Evolutionary conservation across 1,140 invertebrate species (phyloP).

Genomic region (Drosophila miranda): DNA sequence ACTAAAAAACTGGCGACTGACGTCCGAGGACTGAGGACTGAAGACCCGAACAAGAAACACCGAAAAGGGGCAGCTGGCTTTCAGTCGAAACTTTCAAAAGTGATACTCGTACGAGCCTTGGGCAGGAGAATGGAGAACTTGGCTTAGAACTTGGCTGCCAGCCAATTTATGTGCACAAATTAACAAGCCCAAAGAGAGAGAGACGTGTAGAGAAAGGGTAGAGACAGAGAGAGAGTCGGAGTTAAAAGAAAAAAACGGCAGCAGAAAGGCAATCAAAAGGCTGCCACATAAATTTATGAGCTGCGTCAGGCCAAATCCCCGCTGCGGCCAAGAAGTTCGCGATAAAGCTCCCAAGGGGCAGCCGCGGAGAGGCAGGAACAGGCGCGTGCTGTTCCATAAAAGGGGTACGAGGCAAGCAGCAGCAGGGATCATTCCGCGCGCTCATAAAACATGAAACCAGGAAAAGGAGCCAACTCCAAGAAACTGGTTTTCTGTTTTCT

Average conservation of each 20-base stretch:
- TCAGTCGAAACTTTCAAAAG: background rate
- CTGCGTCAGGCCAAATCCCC: constrained; percentile 62
- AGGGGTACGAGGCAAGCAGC: constrained; percentile 10
- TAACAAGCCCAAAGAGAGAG: constrained; percentile 37
- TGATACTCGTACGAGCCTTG: background rate
- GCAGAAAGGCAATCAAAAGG: constrained; percentile 65
- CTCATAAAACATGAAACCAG: constrained; percentile 44
- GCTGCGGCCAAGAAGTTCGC: constrained; percentile 20
- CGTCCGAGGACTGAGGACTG: background rate
- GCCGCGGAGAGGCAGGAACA: too few species aligned
- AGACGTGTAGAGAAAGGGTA: background rate
- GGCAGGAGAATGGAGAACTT: background rate
- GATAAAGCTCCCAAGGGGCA: background rate
- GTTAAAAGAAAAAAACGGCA: constrained; percentile 27
- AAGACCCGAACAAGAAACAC: too few species aligned
- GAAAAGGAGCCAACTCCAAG: constrained; percentile 47
- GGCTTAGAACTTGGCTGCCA: constrained; percentile 43
- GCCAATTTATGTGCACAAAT: constrained; percentile 72
- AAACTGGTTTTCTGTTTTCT: constrained; percentile 24
- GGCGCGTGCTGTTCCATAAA: constrained; percentile 46
- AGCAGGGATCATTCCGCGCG: constrained; percentile 18
- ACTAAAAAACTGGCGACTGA: background rate
- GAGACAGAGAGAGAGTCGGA: background rate
- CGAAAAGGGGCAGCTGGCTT: constrained; percentile 31
- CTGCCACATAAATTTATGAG: constrained; percentile 75